Base-by-base conservation (phyloP, 35 echinoderm and acorn worm species). In the Ophiothrix spiculata region DNA sequence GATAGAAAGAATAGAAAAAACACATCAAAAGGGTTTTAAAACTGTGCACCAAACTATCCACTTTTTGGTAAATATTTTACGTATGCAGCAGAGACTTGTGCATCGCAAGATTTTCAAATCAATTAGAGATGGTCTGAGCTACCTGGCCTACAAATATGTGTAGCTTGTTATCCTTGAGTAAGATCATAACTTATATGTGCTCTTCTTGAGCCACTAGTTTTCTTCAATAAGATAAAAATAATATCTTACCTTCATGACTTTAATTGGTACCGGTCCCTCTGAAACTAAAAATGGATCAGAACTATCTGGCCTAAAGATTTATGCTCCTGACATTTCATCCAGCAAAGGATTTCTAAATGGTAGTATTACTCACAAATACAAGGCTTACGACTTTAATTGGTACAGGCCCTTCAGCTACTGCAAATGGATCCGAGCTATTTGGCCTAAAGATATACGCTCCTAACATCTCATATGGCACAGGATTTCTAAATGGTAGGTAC, bases 401-500 rank as follows among this genome's bases (percentile, higher is more conserved):
- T 32, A 94, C 95, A 10, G 82, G 56, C 85, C 37, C 90, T 86
- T 3, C 82, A 28, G 39, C 78, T 36, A 37, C 80, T 82, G 0
- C 91, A 85, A 78, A 80, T 84, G 11, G 75, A 91, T 46, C 80
- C 93, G 93, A 31, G n/a, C n/a, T n/a, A n/a, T n/a, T n/a, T n/a
- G n/a, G n/a, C n/a, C n/a, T n/a, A n/a, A n/a, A n/a, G n/a, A 97
- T 93, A 36, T 97, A 97, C 1, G 95, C 95, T 49, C 95, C 95
- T 15, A 91, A 97, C 29, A 79, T 54, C 63, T 97, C 91, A 39
- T 56, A 64, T 35, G 56, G 64, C 17, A 83, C 78, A 17, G 37
- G 31, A 37, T 83, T 85, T 37, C 91, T n/a, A 49, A 49, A 49
- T 6, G 6, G 6, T 49, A 49, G 6, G 6, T 91, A 0, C 64